Evolutionary conservation across 1,140 invertebrate species (phyloP).

Genomic region (Habropoda laboriosa): DNA sequence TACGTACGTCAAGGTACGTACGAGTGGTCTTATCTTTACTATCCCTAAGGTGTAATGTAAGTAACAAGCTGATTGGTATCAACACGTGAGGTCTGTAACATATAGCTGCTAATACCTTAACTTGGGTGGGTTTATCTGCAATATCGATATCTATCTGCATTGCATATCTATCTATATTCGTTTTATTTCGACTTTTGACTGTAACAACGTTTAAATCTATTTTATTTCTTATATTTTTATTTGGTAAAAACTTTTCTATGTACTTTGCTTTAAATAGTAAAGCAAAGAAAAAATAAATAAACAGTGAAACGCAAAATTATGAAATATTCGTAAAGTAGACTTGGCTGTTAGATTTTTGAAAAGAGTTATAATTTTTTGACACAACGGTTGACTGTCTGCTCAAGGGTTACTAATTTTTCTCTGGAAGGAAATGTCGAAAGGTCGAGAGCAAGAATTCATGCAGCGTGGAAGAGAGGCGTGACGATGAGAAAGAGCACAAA

Average conservation of each 20-base stretch:
- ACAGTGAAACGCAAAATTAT: no score
- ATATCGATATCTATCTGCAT: background rate
- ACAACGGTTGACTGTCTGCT: background rate
- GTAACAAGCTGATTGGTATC: constrained; percentile 63
- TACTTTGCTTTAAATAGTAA: no score
- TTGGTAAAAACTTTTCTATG: no score
- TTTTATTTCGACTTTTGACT: no score
- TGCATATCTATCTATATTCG: no score
- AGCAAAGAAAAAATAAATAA: no score
- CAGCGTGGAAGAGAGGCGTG: constrained; percentile 18
- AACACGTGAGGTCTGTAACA: constrained; percentile 42
- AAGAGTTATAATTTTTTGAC: background rate
- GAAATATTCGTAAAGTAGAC: background rate
- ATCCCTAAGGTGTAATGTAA: constrained; percentile 50
- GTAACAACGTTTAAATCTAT: no score
- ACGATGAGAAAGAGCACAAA: constrained; percentile 14
- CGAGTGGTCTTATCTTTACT: constrained; percentile 34
- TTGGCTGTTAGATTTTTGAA: background rate
- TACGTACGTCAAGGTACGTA: background rate
- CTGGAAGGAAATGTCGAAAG: constrained; percentile 41
- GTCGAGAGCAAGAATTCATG: constrained; percentile 28
- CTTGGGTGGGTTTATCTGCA: constrained; percentile 53
- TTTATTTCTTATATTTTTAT: no score
- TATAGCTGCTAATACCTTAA: constrained; percentile 48
- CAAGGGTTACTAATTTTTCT: constrained; percentile 22